Percentiles rank a stretch among this genome's conserved stretches.
phyloP scores from a whole-genome alignment of 2,888 invertebrate genomes.

The Thecocarcelia acutangulata region DNA sequence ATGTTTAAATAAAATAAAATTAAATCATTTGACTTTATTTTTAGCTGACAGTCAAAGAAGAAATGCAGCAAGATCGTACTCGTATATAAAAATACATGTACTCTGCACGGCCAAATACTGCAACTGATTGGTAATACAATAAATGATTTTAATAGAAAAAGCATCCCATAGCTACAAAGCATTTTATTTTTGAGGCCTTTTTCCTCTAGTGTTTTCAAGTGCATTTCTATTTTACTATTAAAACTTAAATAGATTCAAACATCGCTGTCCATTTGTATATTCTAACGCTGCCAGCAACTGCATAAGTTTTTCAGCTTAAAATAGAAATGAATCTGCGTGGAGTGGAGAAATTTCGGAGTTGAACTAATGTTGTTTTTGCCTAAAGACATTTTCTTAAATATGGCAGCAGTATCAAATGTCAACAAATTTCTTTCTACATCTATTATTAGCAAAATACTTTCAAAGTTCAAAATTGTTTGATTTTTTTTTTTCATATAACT shows the following conservation, averaged over 20 bases:
- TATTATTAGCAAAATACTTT: too few relatives aligned
- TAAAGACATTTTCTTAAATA: conserved; percentile 24
- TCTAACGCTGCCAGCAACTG: conserved; percentile 16
- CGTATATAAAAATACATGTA: conserved; percentile 1
- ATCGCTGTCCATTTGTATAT: conserved; percentile 19
- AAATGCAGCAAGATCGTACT: background rate
- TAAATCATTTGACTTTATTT: conserved; percentile 7
- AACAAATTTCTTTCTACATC: conserved; percentile 10
- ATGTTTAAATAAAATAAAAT: background rate
- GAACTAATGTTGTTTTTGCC: background rate
- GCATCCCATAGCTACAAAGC: background rate
- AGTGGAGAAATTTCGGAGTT: too few relatives aligned
- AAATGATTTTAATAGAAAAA: conserved; percentile 27
- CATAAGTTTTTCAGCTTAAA: conserved; percentile 23
- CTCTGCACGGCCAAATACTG: conserved; percentile 1
- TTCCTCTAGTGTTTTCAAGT: conserved; percentile 33
- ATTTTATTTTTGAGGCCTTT: background rate
- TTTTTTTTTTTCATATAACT: conserved; percentile 11
- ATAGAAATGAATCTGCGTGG: conserved; percentile 16
- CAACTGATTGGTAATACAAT: conserved; percentile 52
- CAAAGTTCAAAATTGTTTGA: background rate
- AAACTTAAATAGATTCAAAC: conserved; percentile 10
- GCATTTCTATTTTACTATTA: conserved; percentile 41
- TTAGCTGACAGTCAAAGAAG: conserved; percentile 7
- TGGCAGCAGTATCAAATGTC: conserved; percentile 57